phyloP scores from a whole-genome alignment of 2,113 vertebrate species.

The Charina bottae region DNA sequence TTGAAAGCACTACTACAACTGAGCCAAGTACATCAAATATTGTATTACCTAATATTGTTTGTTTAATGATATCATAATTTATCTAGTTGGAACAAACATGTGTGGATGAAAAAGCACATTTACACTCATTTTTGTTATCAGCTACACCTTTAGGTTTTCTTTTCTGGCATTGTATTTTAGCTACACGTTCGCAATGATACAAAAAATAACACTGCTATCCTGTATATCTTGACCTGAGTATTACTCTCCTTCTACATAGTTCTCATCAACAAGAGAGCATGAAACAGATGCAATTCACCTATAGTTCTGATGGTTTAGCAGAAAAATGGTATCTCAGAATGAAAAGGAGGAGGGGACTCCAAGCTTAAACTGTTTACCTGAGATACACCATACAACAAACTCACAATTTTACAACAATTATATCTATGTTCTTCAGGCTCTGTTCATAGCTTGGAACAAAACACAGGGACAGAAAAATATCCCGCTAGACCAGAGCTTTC shows the following conservation, averaged over 20 bases:
- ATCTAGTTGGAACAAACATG: background rate
- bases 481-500: too few species aligned
- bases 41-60: background rate
- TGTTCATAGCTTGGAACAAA: background rate
- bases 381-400: background rate
- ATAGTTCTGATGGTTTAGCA: too few species aligned
- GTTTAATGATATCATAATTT: conserved; percentile 11
- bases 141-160: background rate
- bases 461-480: background rate
- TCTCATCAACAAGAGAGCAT: background rate
- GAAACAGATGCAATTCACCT: too few species aligned
- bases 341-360: too few species aligned
- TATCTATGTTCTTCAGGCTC: background rate
- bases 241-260: background rate
- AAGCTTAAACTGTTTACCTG: too few species aligned
- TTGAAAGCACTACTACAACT: conserved; percentile 7
- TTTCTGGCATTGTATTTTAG: too few species aligned
- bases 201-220: background rate
- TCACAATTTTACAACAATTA: background rate
- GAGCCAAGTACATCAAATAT: conserved; percentile 5
- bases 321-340: too few species aligned
- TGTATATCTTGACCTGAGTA: background rate
- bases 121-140: fast-evolving
- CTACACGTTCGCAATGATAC: too few species aligned
- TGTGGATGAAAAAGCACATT: background rate